These are phyloP conservation scores for Polymixis flavicincta DNA, from an alignment of 2,888 invertebrate species.

Conservation along the genomic window DNA sequence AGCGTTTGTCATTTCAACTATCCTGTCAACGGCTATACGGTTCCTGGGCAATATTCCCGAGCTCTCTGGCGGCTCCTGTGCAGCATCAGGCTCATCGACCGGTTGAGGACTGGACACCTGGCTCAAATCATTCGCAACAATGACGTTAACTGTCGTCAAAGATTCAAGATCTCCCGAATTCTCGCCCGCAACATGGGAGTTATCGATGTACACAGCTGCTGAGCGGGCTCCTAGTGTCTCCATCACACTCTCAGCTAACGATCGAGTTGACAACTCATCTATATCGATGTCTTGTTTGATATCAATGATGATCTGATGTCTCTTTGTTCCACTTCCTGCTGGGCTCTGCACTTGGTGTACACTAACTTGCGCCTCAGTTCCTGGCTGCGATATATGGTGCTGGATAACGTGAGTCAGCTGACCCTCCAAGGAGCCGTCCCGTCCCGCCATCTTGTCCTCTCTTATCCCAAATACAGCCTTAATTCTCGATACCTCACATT, in stretches of 20 bases:
- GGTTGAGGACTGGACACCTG: slow-evolving; percentile 78
- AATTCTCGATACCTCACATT: slow-evolving; percentile 67
- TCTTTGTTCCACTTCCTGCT: slow-evolving; percentile 83
- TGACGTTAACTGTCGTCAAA: slow-evolving; percentile 87
- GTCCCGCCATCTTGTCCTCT: slow-evolving; percentile 81
- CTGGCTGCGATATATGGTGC: slow-evolving; percentile 83
- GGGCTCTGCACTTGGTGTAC: slow-evolving; percentile 86
- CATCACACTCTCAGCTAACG: slow-evolving; percentile 89
- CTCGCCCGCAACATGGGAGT: slow-evolving; percentile 79
- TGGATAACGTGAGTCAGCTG: slow-evolving; percentile 87
- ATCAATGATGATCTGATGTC: slow-evolving; percentile 89
- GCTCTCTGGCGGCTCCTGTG: slow-evolving; percentile 74
- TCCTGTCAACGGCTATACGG: slow-evolving; percentile 84
- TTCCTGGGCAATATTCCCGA: slow-evolving; percentile 78
- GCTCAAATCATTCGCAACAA: slow-evolving; percentile 85
- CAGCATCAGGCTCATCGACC: slow-evolving; percentile 76
- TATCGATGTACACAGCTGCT: slow-evolving; percentile 88
- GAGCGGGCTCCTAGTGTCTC: slow-evolving; percentile 88
- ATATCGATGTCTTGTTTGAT: slow-evolving; percentile 89
- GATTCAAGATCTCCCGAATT: slow-evolving; percentile 83
- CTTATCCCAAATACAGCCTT: slow-evolving; percentile 70
- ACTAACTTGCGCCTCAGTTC: slow-evolving; percentile 86
- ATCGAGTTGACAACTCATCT: slow-evolving; percentile 86
- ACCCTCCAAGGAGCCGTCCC: slow-evolving; percentile 81
- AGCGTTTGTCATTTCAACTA: slow-evolving; percentile 83